Conservation (phyloP, 2,888 invertebrate genomes). For the Tetragonula carbonaria region DNA sequence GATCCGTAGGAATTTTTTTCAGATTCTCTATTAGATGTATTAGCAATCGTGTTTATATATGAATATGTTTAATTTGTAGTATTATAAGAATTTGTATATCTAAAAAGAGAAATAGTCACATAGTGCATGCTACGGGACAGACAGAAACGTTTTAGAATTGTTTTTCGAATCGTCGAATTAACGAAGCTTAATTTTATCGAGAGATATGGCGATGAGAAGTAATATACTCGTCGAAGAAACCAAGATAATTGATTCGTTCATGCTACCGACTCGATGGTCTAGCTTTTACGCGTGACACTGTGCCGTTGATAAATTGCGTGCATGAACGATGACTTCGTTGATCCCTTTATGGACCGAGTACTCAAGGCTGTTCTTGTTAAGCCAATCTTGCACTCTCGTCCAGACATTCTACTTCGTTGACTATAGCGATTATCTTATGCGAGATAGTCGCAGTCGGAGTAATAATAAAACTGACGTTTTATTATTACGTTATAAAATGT, state of each 20-base stretch:
- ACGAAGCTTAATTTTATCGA: background rate
- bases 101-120: background rate
- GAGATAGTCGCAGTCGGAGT: background rate
- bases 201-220: background rate
- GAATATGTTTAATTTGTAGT: background rate
- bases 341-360: constrained; percentile 53
- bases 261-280: constrained; percentile 21
- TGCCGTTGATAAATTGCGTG: constrained; percentile 43
- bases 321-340: constrained; percentile 33
- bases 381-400: constrained; percentile 81
- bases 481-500: background rate
- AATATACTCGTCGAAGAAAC: background rate
- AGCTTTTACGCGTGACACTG: constrained; percentile 45
- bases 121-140: background rate
- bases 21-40: too few relatives aligned
- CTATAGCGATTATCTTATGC: constrained; percentile 53
- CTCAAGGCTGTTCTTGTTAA: constrained; percentile 80
- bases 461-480: background rate
- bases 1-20: background rate
- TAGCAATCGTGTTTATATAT: background rate
- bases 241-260: constrained; percentile 41
- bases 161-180: background rate
- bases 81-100: too few relatives aligned
- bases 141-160: background rate
- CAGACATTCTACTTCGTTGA: constrained; percentile 50